These are phyloP conservation scores for Macroramphosus scolopax DNA, from an alignment of 2,797 vertebrate genomes.

Conservation along the genomic window DNA sequence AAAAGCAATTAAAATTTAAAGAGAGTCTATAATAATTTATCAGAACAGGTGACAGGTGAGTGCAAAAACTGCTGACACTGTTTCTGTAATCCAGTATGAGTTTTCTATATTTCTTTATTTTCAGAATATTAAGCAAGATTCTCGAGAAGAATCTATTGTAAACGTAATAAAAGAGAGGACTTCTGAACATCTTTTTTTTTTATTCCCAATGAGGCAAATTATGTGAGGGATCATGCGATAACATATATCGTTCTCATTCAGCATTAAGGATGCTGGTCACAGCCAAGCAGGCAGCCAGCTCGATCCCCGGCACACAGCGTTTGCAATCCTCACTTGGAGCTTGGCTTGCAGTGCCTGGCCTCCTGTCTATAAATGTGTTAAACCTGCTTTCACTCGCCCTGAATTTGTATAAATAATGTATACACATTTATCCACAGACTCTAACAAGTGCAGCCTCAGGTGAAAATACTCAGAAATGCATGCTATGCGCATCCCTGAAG, in stretches of 20 bases:
- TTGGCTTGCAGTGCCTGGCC: conserved; percentile 68
- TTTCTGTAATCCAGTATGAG: too few relatives aligned
- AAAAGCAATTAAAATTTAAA: too few relatives aligned
- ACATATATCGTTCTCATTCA: conserved; percentile 35
- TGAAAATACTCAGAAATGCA: conserved; percentile 79
- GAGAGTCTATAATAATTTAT: too few relatives aligned
- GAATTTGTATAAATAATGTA: conserved; percentile 82
- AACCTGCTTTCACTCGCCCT: conserved; percentile 73
- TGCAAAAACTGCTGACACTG: conserved; percentile 6
- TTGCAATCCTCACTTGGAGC: conserved; percentile 64
- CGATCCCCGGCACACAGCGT: conserved; percentile 43
- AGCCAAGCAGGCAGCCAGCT: conserved; percentile 46
- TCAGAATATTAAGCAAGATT: conserved; percentile 4
- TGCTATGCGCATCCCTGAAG: conserved; percentile 73
- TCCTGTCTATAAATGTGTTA: conserved; percentile 75
- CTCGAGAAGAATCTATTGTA: not conserved
- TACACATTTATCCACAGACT: conserved; percentile 79
- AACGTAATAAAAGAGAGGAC: not conserved
- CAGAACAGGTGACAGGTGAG: too few relatives aligned
- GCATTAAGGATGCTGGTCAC: conserved; percentile 66
- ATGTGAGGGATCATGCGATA: conserved; percentile 14
- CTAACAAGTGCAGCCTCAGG: conserved; percentile 79
- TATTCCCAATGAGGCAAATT: conserved; percentile 1
- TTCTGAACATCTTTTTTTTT: conserved; percentile 4
- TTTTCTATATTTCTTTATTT: conserved; percentile 3